Evolutionary conservation across 2,797 vertebrate genomes (phyloP), one percentile per base, ranked within the genome.

Genomic region (Telmatherina bonti): DNA sequence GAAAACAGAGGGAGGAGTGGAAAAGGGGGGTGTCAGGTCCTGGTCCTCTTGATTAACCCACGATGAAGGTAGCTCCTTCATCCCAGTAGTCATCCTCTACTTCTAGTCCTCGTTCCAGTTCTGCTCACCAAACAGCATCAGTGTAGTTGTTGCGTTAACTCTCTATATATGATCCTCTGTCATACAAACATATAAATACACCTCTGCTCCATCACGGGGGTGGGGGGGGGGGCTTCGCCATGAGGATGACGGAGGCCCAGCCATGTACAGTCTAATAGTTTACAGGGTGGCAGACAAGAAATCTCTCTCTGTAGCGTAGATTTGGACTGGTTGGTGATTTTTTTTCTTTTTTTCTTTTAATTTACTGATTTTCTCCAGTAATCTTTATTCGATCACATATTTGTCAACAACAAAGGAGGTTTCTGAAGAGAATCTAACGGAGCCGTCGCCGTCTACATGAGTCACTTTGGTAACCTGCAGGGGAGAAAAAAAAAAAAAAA

Each of bases 341-440:
- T 85, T 12, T 47, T 29, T 69, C 30, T 30, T 3, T 30, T 33
- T 33, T 7, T 36, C 43, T 58, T n/a, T n/a, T n/a, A n/a, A n/a
- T n/a, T n/a, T n/a, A n/a, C n/a, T n/a, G n/a, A n/a, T n/a, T n/a
- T n/a, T 30, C 11, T 22, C 62, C 36, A 63, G 62, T 13, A 11
- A 35, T 54, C 60, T 72, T 94, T 97, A 99, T 96, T 99, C 95
- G 88, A 99, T 98, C 88, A 99, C 97, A 0, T 99, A 99, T 92
- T 98, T 99, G 93, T 99, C 97, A 67, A 98, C 97, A 58, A 98
- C 84, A 82, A 99, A 98, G 85, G 97, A 96, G 79, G 96, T 99
- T 92, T 99, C 97, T 41, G 89, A 93, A 57, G 98, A 99, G 94
- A 95, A 99, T 91, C 95, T 96, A 70, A 97, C 93, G 0, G 96